Evolutionary conservation across 2,797 vertebrate species (phyloP), one percentile per base, ranked within the genome.

Genomic region (Anniella stebbinsi): DNA sequence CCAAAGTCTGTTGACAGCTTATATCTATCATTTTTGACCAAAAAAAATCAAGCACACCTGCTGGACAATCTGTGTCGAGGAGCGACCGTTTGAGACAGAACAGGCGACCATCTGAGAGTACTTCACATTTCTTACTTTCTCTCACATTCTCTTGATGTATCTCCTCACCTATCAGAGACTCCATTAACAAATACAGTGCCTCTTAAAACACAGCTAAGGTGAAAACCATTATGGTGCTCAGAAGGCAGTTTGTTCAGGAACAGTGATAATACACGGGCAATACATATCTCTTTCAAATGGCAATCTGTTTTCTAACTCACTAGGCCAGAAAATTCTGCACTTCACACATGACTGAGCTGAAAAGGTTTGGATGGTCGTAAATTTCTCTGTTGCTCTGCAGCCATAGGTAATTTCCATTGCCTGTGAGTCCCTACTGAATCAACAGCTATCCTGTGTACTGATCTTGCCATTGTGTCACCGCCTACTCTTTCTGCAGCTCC

Each of bases 11-110:
- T 28, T 67, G 75, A 38, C 3, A 91, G 67, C 45, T 45, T 63
- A 28, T 85, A 86, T 87, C 85, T n/a, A 60, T 45, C 18, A 30
- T 89, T 45, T 54, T 57, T 76, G 73, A 95, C 93, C 93, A 81
- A 75, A 87, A 75, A 87, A 88, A 75, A 72, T 93, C 81, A 92
- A 81, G 63, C 86, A 77, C 10, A 18, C 28, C 41, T 0, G 0
- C n/a, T 33, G 86, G 57, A 70, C 70, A 89, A 54, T 13, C 28
- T 81, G 82, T 54, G 73, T 5, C 13, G 89, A 60, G 80, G 67
- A n/a, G 41, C 88, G 13, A 60, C 21, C n/a, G 25, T 33, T 92
- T 87, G 72, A 41, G 57, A 89, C 83, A 70, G 81, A 60, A 41
- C 80, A 83, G 88, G 78, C 63, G 78, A 17, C 72, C 67, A 51